Evolutionary conservation across 2,888 invertebrate species (phyloP).

Genomic region (Agrotis puta): DNA sequence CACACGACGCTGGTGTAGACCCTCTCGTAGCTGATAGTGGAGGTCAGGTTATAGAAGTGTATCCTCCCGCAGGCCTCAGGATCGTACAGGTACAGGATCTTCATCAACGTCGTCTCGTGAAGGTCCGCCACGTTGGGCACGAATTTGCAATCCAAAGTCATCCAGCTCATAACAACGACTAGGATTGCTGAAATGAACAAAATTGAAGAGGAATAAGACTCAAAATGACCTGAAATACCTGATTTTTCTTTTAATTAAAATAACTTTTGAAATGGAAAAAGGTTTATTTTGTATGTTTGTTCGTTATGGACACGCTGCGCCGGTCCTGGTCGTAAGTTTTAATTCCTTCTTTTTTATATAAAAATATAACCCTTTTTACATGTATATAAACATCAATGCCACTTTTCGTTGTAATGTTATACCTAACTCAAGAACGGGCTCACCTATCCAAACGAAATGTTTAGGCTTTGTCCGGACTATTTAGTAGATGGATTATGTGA

Average conservation of each 20-base stretch:
- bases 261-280: too few relatives aligned
- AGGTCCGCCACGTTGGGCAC: conserved; percentile 74
- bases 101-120: conserved; percentile 81
- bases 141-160: conserved; percentile 77
- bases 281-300: too few relatives aligned
- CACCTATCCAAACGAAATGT: too few relatives aligned
- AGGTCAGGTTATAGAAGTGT: conserved; percentile 82
- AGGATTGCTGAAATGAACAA: conserved; percentile 72
- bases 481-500: too few relatives aligned
- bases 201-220: not conserved
- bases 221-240: not conserved
- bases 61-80: conserved; percentile 79
- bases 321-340: too few relatives aligned
- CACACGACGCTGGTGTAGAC: conserved; percentile 75
- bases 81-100: conserved; percentile 84
- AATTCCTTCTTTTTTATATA: too few relatives aligned
- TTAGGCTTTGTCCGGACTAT: too few relatives aligned
- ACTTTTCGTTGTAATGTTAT: too few relatives aligned
- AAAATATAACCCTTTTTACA: too few relatives aligned
- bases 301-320: too few relatives aligned
- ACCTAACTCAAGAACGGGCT: too few relatives aligned
- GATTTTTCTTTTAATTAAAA: not conserved
- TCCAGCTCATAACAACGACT: conserved; percentile 76
- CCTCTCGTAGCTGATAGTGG: conserved; percentile 37
- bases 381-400: too few relatives aligned